phyloP scores from a whole-genome alignment of 2,113 vertebrate species.

The Oceanites oceanicus region DNA sequence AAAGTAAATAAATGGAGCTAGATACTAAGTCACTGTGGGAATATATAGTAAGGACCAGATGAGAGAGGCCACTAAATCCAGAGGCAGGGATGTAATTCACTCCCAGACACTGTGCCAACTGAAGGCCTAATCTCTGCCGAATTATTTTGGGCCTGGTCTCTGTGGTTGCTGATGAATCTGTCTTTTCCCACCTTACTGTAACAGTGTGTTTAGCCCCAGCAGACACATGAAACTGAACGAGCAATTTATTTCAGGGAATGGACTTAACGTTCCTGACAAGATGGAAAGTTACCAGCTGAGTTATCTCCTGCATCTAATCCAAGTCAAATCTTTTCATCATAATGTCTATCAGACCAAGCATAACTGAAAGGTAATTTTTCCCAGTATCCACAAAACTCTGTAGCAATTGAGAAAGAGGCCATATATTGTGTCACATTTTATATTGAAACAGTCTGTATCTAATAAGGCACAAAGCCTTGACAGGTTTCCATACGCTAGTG shows the following conservation, averaged over 20 bases:
- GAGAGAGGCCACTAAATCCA: background rate
- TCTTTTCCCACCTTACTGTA: background rate
- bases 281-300: background rate
- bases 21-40: background rate
- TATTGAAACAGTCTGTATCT: background rate
- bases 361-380: background rate
- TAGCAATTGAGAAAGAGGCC: background rate
- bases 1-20: background rate
- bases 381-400: background rate
- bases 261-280: background rate
- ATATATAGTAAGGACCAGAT: background rate
- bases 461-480: background rate
- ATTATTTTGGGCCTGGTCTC: slow-evolving; percentile 25
- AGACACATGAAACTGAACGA: background rate
- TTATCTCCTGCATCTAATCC: background rate
- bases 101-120: background rate
- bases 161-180: slow-evolving; percentile 36
- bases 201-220: background rate
- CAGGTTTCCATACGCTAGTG: background rate
- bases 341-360: background rate
- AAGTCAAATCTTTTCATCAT: background rate
- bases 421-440: background rate
- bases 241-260: background rate
- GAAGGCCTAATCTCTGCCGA: background rate
- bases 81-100: background rate